Base-by-base conservation (phyloP, 2,888 invertebrate genomes). In the Chrysolina haemoptera region DNA sequence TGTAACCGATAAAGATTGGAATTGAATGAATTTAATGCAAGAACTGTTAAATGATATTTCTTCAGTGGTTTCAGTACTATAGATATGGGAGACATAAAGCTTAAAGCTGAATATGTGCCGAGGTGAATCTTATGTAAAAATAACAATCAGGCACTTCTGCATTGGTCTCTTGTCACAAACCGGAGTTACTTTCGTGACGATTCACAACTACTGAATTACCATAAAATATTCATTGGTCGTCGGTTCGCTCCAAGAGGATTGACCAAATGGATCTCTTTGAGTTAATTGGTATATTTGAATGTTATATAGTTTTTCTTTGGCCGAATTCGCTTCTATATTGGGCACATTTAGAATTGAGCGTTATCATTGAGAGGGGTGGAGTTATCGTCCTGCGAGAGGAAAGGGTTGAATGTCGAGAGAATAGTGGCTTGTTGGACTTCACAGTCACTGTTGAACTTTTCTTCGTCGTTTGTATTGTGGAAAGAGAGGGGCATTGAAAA, bases 271-370 rank as follows among this genome's bases (percentile, higher is more conserved):
- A 76, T 74, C 70, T 62, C 68, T 73, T 66, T 41, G 70, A 74
- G 59, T 74, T 76, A 76, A 76, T 74, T 76, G 76, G 74, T 74
- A 63, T 71, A 74, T 74, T 76, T 73, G 71, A 74, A 76, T 70
- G 65, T 74, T 63, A 70, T 70, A 66, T 66, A 73, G 64, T 76
- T 76, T 73, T 76, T 76, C 66, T 65, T 46, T 22, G 59, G 16
- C 40, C 16, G 40, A 48, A 65, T 43, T 46, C 65, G 46, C 46
- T 20, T 48, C 50, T 66, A 35, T 14, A 66, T 66, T 50, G 67
- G 67, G 12, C 35, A 40, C 65, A 65, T 16, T 65, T n/a, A 65
- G 48, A 50, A 66, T 66, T 48, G 35, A 27, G 66, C 50, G 35
- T 50, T 67, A 67, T 53, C 48, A 55, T 41, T 41, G 22, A 53